Conservation (phyloP, 2,113 vertebrate genomes). For the Aleadryas rufinucha region DNA sequence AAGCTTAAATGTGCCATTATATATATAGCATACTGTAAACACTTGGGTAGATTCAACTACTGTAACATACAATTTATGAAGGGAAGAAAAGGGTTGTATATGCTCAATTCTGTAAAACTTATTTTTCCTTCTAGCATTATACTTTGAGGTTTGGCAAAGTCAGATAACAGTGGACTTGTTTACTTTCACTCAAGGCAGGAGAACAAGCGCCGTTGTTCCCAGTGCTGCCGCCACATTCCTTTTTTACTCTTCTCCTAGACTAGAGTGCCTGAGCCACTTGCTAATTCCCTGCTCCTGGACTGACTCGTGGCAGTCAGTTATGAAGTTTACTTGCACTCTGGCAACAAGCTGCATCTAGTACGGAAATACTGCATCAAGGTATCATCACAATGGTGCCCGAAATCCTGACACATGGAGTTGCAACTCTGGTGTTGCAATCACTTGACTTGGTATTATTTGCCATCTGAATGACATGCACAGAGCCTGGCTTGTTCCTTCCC, state of each 20-base stretch:
- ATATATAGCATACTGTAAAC: constrained; percentile 36
- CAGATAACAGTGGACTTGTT: constrained; percentile 22
- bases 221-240: constrained; percentile 24
- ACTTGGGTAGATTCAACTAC: background rate
- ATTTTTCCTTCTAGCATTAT: constrained; percentile 44
- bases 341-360: constrained; percentile 28
- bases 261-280: constrained; percentile 38
- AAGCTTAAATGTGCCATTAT: constrained; percentile 58
- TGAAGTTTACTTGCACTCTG: constrained; percentile 62
- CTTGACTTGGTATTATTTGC: constrained; percentile 37
- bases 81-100: constrained; percentile 18
- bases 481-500: background rate
- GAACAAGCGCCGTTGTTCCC: background rate
- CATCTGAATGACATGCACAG: background rate
- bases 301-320: background rate
- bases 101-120: constrained; percentile 15
- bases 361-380: constrained; percentile 66
- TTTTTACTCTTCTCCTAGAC: constrained; percentile 41
- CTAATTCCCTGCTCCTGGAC: background rate
- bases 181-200: constrained; percentile 28
- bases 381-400: constrained; percentile 70
- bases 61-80: constrained; percentile 33
- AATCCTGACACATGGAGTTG: constrained; percentile 72
- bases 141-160: constrained; percentile 13
- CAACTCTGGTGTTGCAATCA: constrained; percentile 57